Percentiles rank a stretch among this genome's conserved stretches.
Conservation (phyloP, 2,888 invertebrate species). For the Podotricha telesiphe region DNA sequence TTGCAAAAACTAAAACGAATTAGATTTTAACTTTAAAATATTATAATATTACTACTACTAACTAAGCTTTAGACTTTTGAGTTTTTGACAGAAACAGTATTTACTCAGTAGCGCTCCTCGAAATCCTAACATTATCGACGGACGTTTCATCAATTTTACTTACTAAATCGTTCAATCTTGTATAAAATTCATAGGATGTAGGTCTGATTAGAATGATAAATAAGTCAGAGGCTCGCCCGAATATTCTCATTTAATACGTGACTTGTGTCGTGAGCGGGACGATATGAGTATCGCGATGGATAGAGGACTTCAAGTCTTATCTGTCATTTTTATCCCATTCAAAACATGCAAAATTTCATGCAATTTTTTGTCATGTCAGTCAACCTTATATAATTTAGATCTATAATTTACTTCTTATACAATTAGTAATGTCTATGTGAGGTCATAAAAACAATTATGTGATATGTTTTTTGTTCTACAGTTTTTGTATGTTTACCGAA, state of each 20-base stretch:
- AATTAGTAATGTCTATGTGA: too few species aligned
- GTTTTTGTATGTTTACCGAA: too few species aligned
- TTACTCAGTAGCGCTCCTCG: slow-evolving; percentile 51
- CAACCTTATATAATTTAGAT: not conserved
- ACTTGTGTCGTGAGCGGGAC: slow-evolving; percentile 79
- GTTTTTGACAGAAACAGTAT: not conserved
- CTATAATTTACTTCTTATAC: too few species aligned
- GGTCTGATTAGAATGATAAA: slow-evolving; percentile 82
- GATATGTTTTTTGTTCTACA: too few species aligned
- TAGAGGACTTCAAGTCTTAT: slow-evolving; percentile 69
- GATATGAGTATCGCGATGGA: slow-evolving; percentile 75
- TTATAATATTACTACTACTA: not conserved
- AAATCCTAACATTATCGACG: slow-evolving; percentile 76
- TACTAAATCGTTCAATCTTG: slow-evolving; percentile 83
- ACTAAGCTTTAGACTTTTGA: too few species aligned
- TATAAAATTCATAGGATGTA: slow-evolving; percentile 83
- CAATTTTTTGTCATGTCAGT: not conserved
- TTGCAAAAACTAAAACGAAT: not conserved
- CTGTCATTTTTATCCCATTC: slow-evolving; percentile 66
- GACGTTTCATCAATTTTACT: slow-evolving; percentile 82
- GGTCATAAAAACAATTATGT: too few species aligned
- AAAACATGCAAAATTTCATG: slow-evolving; percentile 19
- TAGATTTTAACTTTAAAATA: not conserved
- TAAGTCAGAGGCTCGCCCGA: slow-evolving; percentile 80
- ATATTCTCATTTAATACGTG: slow-evolving; percentile 84